Base-by-base conservation (phyloP, 2,113 vertebrate genomes). In the Cheirogaleus medius region DNA sequence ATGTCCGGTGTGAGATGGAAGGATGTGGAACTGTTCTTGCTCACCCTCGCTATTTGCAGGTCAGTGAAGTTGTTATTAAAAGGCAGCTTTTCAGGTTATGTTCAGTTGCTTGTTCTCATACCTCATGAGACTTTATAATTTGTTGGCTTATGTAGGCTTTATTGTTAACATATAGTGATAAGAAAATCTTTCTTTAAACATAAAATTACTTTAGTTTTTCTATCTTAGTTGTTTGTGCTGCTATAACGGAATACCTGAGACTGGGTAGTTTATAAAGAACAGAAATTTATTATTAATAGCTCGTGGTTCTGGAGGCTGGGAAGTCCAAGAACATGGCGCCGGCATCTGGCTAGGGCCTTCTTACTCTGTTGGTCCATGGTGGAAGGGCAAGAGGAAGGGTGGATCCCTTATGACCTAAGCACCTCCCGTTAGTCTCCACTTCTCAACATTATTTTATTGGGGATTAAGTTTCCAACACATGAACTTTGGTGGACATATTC, bases 1-100 rank as follows among this genome's bases (percentile, higher is more conserved):
- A 99, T 5, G 99, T 99, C 20, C 99, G 99, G 95, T 99, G 99
- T 90, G 99, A 99, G 98, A 99, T 99, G 98, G 99, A 99, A 96
- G 99, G 99, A 89, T 99, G 99, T 39, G 99, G 99, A 84, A 99
- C 99, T 0, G 99, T 99, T 83, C 98, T 99, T 95, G 99, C 99
- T 93, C 99, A 99, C 97, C 99, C 99, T 0, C 99, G 99, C 87
- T 99, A 99, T 97, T 98, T 99, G 71, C 99, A 99, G 99, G 99
- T 99, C 42, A 93, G 99, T 98, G 66, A 58, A 17, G 10, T 1
- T 29, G 12, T 74, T 90, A 11, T 9, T 11, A 0, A 39, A 21
- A 84, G 66, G 56, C 1, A 78, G 34, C 14, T 27, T 84, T 81
- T 42, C 42, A 27, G 69, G 9, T 64, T 32, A 1, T 21, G 1